A percentile compares a stretch with the other conserved stretches of the same genome.
phyloP scores from a whole-genome alignment of 2,113 vertebrate species.

The Hippolais icterina region DNA sequence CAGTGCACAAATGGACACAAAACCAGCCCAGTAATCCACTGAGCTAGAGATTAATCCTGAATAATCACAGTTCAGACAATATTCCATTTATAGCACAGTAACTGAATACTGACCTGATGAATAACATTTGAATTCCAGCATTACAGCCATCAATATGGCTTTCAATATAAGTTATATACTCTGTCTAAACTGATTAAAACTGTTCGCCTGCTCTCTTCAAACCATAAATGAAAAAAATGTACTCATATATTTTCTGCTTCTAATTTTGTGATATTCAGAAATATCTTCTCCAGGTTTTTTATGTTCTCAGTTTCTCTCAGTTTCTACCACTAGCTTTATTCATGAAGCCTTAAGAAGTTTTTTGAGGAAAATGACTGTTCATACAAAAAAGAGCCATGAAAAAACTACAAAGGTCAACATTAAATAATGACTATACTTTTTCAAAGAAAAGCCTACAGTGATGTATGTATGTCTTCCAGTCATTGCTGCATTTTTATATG shows the following conservation, averaged over 20 bases:
- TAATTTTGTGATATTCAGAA: neutral
- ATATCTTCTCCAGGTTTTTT: neutral
- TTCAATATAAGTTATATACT: neutral
- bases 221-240: neutral
- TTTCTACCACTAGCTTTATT: neutral
- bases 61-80: neutral
- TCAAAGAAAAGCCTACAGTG: neutral
- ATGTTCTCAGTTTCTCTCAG: neutral
- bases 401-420: neutral
- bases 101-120: neutral
- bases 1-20: neutral
- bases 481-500: neutral
- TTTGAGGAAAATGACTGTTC: neutral
- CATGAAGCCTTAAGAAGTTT: neutral
- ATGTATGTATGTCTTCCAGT: neutral
- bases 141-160: neutral
- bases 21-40: neutral
- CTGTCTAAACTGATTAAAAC: neutral
- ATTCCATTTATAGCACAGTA: neutral
- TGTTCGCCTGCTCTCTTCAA: neutral
- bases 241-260: neutral
- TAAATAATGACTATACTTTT: neutral
- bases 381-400: neutral
- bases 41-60: neutral
- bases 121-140: neutral